Evolutionary conservation across 2,797 vertebrate genomes (phyloP).

Genomic region (Coregonus sp.): DNA sequence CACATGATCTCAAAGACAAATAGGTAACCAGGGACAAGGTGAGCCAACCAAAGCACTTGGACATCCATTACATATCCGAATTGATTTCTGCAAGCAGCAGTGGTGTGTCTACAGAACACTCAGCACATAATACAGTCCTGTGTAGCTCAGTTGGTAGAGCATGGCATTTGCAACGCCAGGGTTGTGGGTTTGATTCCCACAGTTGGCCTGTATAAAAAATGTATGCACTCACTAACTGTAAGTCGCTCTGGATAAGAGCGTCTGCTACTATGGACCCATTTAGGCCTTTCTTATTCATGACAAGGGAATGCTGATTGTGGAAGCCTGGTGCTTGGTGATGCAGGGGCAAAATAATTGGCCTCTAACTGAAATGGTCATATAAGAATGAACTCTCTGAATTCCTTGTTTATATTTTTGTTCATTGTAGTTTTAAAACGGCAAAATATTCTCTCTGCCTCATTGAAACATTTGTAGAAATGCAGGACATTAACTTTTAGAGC

Average conservation of each 20-base stretch:
- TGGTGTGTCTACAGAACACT: constrained; percentile 9
- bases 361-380: constrained; percentile 17
- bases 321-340: constrained; percentile 3
- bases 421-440: too few species aligned
- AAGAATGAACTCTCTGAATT: neutral
- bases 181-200: too few species aligned
- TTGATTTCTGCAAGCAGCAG: constrained; percentile 22
- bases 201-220: too few species aligned
- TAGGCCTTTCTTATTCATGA: constrained; percentile 16
- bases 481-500: too few species aligned
- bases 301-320: too few species aligned
- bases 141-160: too few species aligned
- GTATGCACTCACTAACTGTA: too few species aligned
- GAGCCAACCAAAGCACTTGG: constrained; percentile 4
- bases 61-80: constrained; percentile 30
- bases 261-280: neutral
- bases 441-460: too few species aligned
- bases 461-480: too few species aligned
- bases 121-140: neutral
- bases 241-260: too few species aligned
- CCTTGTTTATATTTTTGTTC: too few species aligned
- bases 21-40: neutral
- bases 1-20: neutral
- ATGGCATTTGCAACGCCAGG: too few species aligned
- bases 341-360: constrained; percentile 19